A percentile compares a stretch with the other conserved stretches of the same genome.
These are phyloP conservation scores for Leptopilina drosophilae DNA, from an alignment of 2,888 invertebrate genomes.

Conservation along the genomic window DNA sequence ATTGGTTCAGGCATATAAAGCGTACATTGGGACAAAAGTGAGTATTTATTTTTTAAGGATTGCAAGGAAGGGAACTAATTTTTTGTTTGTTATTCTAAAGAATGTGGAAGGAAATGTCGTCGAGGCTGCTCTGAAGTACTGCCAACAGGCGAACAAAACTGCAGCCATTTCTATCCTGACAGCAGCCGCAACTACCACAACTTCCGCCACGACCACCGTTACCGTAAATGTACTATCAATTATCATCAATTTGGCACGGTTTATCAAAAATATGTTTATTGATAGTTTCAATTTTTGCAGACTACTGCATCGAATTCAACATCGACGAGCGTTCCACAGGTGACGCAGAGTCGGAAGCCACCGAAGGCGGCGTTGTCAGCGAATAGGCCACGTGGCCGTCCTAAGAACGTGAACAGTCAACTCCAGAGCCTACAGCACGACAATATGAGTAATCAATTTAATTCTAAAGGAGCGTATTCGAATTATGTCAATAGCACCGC, in stretches of 20 bases:
- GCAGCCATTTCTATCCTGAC: slow-evolving; percentile 74
- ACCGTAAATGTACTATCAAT: slow-evolving; percentile 57
- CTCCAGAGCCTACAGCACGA: slow-evolving; percentile 61
- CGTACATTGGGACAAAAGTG: slow-evolving; percentile 81
- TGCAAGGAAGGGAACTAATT: neutral
- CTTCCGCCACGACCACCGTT: slow-evolving; percentile 59
- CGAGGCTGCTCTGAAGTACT: slow-evolving; percentile 85
- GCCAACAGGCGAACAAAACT: slow-evolving; percentile 82
- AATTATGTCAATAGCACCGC: slow-evolving; percentile 64
- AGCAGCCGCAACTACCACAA: slow-evolving; percentile 46
- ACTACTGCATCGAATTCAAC: slow-evolving; percentile 53
- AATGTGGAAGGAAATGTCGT: slow-evolving; percentile 82
- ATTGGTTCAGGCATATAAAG: slow-evolving; percentile 85
- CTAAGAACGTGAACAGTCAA: slow-evolving; percentile 76
- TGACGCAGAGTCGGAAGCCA: slow-evolving; percentile 62
- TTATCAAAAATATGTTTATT: neutral
- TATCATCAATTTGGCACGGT: slow-evolving; percentile 36
- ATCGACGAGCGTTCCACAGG: slow-evolving; percentile 59
- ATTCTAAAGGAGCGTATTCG: slow-evolving; percentile 62
- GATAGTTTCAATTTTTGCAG: slow-evolving; percentile 47
- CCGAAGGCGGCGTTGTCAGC: slow-evolving; percentile 57
- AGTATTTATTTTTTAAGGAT: slow-evolving; percentile 58
- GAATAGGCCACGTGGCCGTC: slow-evolving; percentile 78
- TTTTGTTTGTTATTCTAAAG: slow-evolving; percentile 61
- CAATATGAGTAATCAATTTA: slow-evolving; percentile 64